Evolutionary conservation across 2,888 invertebrate genomes (phyloP).

Genomic region (Drosophila paranaensis): DNA sequence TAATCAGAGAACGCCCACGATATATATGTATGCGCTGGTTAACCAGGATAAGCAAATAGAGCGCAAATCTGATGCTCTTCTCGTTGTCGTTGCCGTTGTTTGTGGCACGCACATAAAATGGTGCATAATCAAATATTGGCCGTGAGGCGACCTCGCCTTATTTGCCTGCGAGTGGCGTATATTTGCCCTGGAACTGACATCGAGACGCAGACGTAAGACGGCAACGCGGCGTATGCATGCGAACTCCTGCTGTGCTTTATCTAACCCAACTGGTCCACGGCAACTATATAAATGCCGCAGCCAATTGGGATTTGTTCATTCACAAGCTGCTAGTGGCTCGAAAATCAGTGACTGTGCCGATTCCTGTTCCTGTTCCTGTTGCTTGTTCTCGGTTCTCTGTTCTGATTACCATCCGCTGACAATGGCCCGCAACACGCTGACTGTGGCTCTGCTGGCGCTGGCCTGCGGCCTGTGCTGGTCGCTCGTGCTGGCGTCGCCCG

Average conservation of each 20-base stretch:
- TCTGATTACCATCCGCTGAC: neutral
- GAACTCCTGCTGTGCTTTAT: slow-evolving; percentile 69
- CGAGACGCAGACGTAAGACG: slow-evolving; percentile 31
- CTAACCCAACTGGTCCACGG: slow-evolving; percentile 40
- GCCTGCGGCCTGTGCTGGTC: slow-evolving; percentile 32
- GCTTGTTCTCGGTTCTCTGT: neutral
- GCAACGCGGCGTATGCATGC: slow-evolving; percentile 39
- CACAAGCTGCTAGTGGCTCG: slow-evolving; percentile 37
- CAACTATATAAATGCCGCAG: slow-evolving; percentile 64
- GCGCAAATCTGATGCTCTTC: slow-evolving; percentile 9
- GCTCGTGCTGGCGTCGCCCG: slow-evolving; percentile 73
- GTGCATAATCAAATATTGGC: slow-evolving; percentile 78
- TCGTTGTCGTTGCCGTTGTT: slow-evolving; percentile 13
- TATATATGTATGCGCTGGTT: neutral
- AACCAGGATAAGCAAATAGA: slow-evolving; percentile 34
- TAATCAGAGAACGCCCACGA: slow-evolving; percentile 41
- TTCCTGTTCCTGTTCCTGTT: slow-evolving; percentile 15
- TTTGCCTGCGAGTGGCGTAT: slow-evolving; percentile 78
- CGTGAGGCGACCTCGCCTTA: slow-evolving; percentile 45
- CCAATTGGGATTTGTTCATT: slow-evolving; percentile 38
- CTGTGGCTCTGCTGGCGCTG: slow-evolving; percentile 47
- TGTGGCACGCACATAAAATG: slow-evolving; percentile 65
- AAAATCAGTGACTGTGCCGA: slow-evolving; percentile 9
- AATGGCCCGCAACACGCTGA: slow-evolving; percentile 52
- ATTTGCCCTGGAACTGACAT: slow-evolving; percentile 75